These are phyloP conservation scores for Sus scrofa DNA, from an alignment of 2,113 vertebrate genomes.

Conservation along the genomic window DNA sequence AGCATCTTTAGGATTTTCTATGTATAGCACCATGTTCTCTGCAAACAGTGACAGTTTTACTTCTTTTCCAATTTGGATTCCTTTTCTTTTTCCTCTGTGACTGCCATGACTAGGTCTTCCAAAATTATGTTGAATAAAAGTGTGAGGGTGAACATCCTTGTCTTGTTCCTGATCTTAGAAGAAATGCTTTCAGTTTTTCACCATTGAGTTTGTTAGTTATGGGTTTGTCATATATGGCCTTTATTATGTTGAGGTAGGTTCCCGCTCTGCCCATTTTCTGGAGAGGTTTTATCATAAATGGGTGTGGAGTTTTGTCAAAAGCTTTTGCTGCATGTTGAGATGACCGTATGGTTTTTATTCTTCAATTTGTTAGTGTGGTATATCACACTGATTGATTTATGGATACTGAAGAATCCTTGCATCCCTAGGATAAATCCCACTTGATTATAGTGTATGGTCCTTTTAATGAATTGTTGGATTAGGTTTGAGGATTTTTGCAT, in stretches of 20 bases:
- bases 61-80: background rate
- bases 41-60: background rate
- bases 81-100: background rate
- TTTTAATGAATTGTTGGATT: too few species aligned
- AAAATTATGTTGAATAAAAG: background rate
- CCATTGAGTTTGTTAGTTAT: background rate
- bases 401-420: background rate
- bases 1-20: background rate
- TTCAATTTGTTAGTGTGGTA: background rate
- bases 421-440: background rate
- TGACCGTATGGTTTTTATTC: background rate
- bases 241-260: background rate
- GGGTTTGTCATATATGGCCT: background rate
- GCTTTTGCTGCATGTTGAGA: background rate
- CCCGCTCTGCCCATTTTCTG: background rate
- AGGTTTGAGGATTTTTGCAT: too few species aligned
- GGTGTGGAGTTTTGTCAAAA: background rate
- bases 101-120: background rate
- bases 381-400: background rate
- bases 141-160: background rate
- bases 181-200: background rate
- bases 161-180: background rate
- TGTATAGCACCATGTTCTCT: background rate
- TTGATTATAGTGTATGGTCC: too few species aligned
- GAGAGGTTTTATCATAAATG: background rate